A percentile compares a stretch with the other conserved stretches of the same genome.
These are phyloP conservation scores for Nematopogon swammerdamellus DNA, from an alignment of 2,888 invertebrate species.

Conservation along the genomic window DNA sequence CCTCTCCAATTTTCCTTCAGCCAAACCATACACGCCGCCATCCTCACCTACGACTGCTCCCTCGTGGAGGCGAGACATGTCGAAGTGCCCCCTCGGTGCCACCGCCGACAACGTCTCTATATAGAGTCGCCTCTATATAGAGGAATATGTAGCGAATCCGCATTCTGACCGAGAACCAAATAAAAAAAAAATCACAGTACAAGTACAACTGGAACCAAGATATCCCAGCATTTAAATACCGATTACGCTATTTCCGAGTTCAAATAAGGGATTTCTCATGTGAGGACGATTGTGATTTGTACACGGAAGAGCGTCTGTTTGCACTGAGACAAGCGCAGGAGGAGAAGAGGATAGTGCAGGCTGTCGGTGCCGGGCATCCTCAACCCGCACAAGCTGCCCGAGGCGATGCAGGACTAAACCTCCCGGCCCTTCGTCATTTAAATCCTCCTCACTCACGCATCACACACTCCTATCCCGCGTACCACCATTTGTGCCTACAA, in stretches of 20 bases:
- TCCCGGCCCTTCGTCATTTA: neutral
- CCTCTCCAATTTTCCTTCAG: no score
- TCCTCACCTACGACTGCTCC: slow-evolving; percentile 94
- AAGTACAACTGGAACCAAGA: slow-evolving; percentile 97
- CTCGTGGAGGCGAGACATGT: no score
- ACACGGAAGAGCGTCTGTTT: slow-evolving; percentile 92
- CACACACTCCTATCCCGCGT: no score
- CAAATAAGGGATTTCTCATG: slow-evolving; percentile 99
- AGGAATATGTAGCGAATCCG: slow-evolving; percentile 92
- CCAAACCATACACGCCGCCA: slow-evolving; percentile 97
- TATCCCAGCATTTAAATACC: slow-evolving; percentile 96
- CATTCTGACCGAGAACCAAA: slow-evolving; percentile 98
- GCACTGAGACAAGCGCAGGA: slow-evolving; percentile 87
- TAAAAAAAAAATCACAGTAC: slow-evolving; percentile 96
- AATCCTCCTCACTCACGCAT: neutral
- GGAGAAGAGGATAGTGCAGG: slow-evolving; percentile 89
- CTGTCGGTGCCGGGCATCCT: slow-evolving; percentile 94
- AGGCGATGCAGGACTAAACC: slow-evolving; percentile 89
- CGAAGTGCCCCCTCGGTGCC: no score
- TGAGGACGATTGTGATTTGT: slow-evolving; percentile 96
- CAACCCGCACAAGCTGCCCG: slow-evolving; percentile 92
- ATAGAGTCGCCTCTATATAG: slow-evolving; percentile 35
- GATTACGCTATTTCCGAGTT: slow-evolving; percentile 97
- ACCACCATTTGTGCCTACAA: no score
- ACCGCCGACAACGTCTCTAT: no score